Evolutionary conservation across 2,888 invertebrate species (phyloP).

Genomic region (Nasonia oneida): DNA sequence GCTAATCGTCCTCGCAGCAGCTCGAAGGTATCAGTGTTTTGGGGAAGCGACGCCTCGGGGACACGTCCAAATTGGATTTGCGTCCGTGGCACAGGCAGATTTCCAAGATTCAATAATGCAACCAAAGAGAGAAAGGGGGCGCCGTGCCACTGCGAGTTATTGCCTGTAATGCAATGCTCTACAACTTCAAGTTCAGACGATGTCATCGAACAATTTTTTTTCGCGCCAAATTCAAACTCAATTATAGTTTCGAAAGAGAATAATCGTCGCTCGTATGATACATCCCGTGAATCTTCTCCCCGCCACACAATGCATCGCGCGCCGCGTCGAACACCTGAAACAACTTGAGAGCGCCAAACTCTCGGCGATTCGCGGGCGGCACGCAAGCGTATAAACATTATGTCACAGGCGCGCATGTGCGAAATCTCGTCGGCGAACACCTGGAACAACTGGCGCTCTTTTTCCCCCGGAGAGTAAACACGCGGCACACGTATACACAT

Average conservation of each 20-base stretch:
- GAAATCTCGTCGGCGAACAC: conserved; percentile 45
- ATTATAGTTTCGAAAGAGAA: not conserved
- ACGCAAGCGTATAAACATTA: conserved; percentile 8
- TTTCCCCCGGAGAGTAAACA: not conserved
- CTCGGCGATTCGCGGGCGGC: not conserved
- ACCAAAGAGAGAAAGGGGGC: not conserved
- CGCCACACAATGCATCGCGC: not conserved
- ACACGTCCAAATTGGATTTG: conserved; percentile 59
- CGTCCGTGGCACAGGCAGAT: conserved; percentile 45
- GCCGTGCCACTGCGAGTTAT: not conserved
- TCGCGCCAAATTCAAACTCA: too few relatives aligned
- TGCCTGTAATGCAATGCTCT: conserved; percentile 14
- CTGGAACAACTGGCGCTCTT: conserved; percentile 46
- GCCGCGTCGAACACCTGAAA: conserved; percentile 48
- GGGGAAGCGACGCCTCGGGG: not conserved
- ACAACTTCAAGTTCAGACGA: not conserved
- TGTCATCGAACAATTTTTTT: not conserved
- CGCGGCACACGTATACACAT: not conserved
- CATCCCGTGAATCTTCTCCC: not conserved
- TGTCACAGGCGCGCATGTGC: conserved; percentile 21
- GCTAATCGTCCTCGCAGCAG: conserved; percentile 56
- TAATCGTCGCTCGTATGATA: not conserved
- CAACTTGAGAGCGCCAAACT: conserved; percentile 15
- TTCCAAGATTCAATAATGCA: conserved; percentile 61
- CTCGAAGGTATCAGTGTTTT: conserved; percentile 47